Evolutionary conservation across 2,113 vertebrate genomes (phyloP).

Genomic region (Nanorana parkeri): DNA sequence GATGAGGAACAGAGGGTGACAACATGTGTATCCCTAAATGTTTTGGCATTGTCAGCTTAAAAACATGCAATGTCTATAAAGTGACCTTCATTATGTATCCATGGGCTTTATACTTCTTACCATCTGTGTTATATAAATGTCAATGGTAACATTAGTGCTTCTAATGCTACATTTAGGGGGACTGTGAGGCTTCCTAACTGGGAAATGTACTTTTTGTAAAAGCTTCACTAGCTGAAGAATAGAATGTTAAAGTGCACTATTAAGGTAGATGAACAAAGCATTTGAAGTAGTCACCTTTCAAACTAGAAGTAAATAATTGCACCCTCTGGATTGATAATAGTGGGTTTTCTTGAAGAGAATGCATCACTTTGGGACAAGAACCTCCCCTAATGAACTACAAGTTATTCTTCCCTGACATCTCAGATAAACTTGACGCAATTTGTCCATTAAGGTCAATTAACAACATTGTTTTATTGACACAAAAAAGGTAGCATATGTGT

Average conservation of each 20-base stretch:
- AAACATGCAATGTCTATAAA: no score
- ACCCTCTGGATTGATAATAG: constrained; percentile 11
- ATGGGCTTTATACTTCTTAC: background rate
- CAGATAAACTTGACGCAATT: constrained; percentile 15
- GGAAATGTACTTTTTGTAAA: constrained; percentile 24
- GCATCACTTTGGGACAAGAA: constrained; percentile 9
- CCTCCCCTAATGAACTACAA: background rate
- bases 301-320: constrained; percentile 26
- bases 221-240: background rate
- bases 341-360: constrained; percentile 25
- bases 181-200: constrained; percentile 27
- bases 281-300: constrained; percentile 10
- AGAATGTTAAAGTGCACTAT: constrained; percentile 22
- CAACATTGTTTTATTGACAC: background rate
- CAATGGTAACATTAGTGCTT: background rate
- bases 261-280: constrained; percentile 2
- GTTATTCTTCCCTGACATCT: background rate
- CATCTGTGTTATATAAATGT: constrained; percentile 37
- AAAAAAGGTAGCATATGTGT: no score
- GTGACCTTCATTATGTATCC: no score
- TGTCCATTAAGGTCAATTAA: constrained; percentile 31
- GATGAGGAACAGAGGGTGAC: no score
- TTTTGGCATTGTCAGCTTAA: no score
- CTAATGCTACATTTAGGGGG: constrained; percentile 23
- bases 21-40: no score